Percentiles rank a stretch among this genome's conserved stretches.
These are phyloP conservation scores for Phataginus tetradactyla DNA, from an alignment of 2,797 vertebrate genomes.

Conservation along the genomic window DNA sequence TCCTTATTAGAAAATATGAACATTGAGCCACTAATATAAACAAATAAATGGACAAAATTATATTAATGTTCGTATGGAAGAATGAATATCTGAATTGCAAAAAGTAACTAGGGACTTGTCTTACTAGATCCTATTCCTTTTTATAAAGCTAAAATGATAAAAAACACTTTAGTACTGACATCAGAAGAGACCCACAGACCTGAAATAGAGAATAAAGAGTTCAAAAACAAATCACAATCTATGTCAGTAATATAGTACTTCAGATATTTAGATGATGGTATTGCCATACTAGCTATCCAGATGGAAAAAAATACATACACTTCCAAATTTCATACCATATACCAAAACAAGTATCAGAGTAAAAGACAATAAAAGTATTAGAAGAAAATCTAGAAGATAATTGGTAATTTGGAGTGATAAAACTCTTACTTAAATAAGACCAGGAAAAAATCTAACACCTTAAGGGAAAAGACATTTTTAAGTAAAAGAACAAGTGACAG, in stretches of 20 bases:
- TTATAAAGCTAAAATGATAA: constrained; percentile 25
- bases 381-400: constrained; percentile 8
- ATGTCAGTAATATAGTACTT: neutral
- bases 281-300: neutral
- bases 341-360: neutral
- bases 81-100: neutral
- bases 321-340: neutral
- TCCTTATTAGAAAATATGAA: no score
- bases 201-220: neutral
- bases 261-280: neutral
- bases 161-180: neutral
- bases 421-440: neutral
- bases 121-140: neutral
- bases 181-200: neutral
- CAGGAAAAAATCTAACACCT: neutral
- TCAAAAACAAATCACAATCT: neutral
- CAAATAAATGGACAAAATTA: neutral
- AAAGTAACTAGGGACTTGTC: neutral
- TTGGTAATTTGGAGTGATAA: neutral
- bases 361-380: neutral
- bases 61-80: neutral
- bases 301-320: neutral
- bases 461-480: constrained; percentile 45
- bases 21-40: no score
- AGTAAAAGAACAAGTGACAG: constrained; percentile 21